Evolutionary conservation across 2,888 invertebrate species (phyloP), one percentile per base, ranked within the genome.

Genomic region (Cephonodes hylas): DNA sequence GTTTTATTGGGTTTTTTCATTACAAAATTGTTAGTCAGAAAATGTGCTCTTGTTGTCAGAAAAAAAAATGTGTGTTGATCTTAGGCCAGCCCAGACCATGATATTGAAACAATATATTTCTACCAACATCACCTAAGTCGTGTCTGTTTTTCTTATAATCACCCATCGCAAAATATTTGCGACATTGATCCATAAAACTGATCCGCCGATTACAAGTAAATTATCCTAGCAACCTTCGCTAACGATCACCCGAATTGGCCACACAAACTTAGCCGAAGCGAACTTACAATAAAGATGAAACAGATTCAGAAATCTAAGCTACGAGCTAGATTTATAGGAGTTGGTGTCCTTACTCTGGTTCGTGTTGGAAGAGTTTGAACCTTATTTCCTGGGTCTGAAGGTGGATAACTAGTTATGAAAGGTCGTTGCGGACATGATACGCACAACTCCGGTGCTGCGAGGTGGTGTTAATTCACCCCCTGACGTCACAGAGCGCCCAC

Each of bases 391-490:
- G 53, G 4, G 4, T 2, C 64, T 75, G 73, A 63, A 66, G 65
- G 58, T 23, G 59, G 62, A 48, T 6, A 42, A 15, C 18, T 31
- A 27, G 20, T 31, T 31, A 38, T 44, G 8, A 63, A 44, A 53
- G 62, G 59, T 64, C 60, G 48, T 44, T 58, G 64, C 59, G 45
- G 73, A 88, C 76, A 73, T 77, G 86, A 88, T 84, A 86, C 80
- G 83, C 85, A 84, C 84, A 80, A 79, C 86, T 85, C 79, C 83
- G 76, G 76, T 76, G 72, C 71, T 69, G 68, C 71, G 74, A 82
- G 86, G 85, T 84, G 84, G 83, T 86, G 85, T 88, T 82, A 83
- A 75, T 82, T 84, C 85, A 84, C 85, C 89, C 85, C 87, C 74
- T 72, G 65, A 44, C 25, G 44, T 62, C 42, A 64, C 45, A 59